Evolutionary conservation across 2,797 vertebrate species (phyloP).

Genomic region (Enteromius trimaculatus): DNA sequence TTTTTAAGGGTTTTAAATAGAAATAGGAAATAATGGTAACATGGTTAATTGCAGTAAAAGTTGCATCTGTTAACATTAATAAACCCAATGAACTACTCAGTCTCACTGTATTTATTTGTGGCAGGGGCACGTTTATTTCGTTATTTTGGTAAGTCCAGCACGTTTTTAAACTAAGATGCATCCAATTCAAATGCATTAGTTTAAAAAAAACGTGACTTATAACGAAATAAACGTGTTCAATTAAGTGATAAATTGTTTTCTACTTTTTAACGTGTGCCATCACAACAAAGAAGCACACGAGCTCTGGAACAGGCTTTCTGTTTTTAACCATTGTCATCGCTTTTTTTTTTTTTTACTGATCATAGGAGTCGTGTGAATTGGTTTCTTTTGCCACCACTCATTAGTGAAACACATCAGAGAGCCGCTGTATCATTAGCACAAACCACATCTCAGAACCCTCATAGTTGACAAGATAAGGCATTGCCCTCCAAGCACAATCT

Average conservation of each 20-base stretch:
- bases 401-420: conserved; percentile 12
- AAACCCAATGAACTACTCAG: neutral
- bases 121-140: too few species aligned
- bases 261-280: conserved; percentile 52
- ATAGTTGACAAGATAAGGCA: conserved; percentile 69
- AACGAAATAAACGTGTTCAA: too few species aligned
- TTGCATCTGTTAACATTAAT: neutral
- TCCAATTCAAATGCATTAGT: too few species aligned
- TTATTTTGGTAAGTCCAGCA: too few species aligned
- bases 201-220: too few species aligned
- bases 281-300: conserved; percentile 74
- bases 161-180: too few species aligned
- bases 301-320: conserved; percentile 65
- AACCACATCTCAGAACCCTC: conserved; percentile 74
- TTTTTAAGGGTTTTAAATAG: neutral
- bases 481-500: conserved; percentile 59
- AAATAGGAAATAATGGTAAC: neutral
- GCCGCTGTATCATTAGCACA: conserved; percentile 63
- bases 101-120: too few species aligned
- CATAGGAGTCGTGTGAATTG: neutral
- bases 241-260: neutral
- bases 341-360: neutral
- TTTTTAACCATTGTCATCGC: conserved; percentile 63
- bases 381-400: neutral
- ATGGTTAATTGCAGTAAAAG: neutral